Evolutionary conservation across 2,113 vertebrate genomes (phyloP).

Genomic region (Etheostoma spectabile): DNA sequence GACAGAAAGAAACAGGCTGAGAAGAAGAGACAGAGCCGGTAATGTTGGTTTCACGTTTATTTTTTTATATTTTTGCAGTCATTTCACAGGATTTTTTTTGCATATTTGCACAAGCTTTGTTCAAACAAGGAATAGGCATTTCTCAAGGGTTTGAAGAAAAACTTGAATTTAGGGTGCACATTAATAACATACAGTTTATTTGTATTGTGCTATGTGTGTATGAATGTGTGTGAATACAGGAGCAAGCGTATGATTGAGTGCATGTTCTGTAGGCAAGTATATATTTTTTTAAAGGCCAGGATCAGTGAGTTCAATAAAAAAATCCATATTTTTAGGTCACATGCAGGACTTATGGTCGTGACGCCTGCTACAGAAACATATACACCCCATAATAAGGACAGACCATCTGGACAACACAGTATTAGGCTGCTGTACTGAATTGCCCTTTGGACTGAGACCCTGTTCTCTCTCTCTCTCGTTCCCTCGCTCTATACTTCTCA

Average conservation of each 20-base stretch:
- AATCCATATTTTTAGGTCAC: slow-evolving; percentile 54
- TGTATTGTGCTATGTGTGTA: background rate
- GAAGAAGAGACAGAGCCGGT: slow-evolving; percentile 5
- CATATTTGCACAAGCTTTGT: slow-evolving; percentile 7
- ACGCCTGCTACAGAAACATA: slow-evolving; percentile 67
- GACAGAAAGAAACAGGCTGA: slow-evolving; percentile 11
- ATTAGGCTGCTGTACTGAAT: slow-evolving; percentile 60
- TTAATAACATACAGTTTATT: background rate
- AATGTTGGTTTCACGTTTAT: background rate
- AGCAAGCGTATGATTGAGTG: background rate
- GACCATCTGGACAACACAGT: slow-evolving; percentile 74
- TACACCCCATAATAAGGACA: slow-evolving; percentile 69
- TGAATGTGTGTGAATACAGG: background rate
- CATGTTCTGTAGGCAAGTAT: slow-evolving; percentile 6
- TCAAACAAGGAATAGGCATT: slow-evolving; percentile 4
- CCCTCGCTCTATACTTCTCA: slow-evolving; percentile 48
- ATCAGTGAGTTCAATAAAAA: slow-evolving; percentile 31
- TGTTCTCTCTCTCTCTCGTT: slow-evolving; percentile 41
- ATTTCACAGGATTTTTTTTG: background rate
- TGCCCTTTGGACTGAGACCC: slow-evolving; percentile 67
- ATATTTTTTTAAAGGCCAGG: slow-evolving; percentile 29
- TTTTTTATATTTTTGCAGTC: slow-evolving; percentile 11
- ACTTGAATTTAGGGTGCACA: background rate
- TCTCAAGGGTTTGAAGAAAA: slow-evolving; percentile 15
- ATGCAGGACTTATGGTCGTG: slow-evolving; percentile 37